A percentile compares a stretch with the other conserved stretches of the same genome.
These are phyloP conservation scores for Jaculus jaculus DNA, from an alignment of 2,113 vertebrate species.

Conservation along the genomic window DNA sequence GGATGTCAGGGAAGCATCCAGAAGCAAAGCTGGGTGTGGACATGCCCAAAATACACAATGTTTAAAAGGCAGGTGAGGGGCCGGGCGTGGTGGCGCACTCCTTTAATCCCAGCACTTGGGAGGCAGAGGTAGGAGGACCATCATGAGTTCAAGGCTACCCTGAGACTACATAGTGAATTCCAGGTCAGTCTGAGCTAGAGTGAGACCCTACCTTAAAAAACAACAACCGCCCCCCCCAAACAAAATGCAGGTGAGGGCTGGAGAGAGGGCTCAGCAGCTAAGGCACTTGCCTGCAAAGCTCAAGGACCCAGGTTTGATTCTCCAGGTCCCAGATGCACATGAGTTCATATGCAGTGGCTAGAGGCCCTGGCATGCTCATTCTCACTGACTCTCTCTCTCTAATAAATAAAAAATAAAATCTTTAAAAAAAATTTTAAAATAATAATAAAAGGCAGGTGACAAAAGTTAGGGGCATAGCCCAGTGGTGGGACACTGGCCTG, in stretches of 20 bases:
- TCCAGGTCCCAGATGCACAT: not conserved
- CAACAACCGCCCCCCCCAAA: too few species aligned
- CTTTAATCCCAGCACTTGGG: too few species aligned
- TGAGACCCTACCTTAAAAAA: too few species aligned
- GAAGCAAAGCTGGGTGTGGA: not conserved
- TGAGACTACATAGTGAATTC: too few species aligned
- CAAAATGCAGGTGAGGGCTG: not conserved
- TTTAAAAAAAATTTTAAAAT: not conserved
- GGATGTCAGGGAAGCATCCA: too few species aligned
- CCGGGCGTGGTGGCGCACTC: too few species aligned
- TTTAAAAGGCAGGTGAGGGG: not conserved
- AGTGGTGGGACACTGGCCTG: not conserved
- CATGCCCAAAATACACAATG: rapidly evolving
- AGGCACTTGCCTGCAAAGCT: not conserved
- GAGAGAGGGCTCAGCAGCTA: not conserved
- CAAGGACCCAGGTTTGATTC: not conserved
- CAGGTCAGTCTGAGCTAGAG: too few species aligned
- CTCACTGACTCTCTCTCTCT: too few species aligned
- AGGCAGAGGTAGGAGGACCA: too few species aligned
- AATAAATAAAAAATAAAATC: not conserved
- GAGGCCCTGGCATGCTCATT: too few species aligned
- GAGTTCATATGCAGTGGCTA: too few species aligned
- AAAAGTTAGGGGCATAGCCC: not conserved
- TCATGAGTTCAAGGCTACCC: too few species aligned
- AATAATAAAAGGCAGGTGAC: not conserved